A percentile compares a stretch with the other conserved stretches of the same genome.
phyloP scores from a whole-genome alignment of 2,113 vertebrate species.

The Glaucidium brasilianum region DNA sequence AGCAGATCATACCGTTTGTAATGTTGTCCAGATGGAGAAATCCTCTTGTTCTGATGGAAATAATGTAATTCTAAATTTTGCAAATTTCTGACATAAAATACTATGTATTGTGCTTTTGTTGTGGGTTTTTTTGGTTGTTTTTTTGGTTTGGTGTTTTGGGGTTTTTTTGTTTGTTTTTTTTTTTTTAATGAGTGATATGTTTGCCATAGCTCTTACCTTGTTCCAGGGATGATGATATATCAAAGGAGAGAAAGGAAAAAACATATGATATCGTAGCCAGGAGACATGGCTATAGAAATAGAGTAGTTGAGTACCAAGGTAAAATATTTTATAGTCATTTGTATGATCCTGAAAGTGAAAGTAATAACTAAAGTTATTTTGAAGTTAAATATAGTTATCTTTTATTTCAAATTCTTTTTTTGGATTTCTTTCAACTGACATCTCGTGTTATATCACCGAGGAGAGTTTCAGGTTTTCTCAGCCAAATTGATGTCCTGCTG shows the following conservation, averaged over 20 bases:
- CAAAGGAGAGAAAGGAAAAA: background rate
- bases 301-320: background rate
- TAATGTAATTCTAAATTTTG: background rate
- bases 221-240: background rate
- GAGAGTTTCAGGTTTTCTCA: background rate
- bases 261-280: background rate
- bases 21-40: background rate
- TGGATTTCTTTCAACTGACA: background rate
- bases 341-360: background rate
- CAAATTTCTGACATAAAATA: background rate
- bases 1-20: background rate
- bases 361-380: background rate
- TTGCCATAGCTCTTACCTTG: background rate
- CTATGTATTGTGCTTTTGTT: background rate
- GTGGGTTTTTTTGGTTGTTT: too few relatives aligned
- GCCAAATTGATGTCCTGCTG: background rate
- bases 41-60: background rate
- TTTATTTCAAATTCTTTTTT: background rate
- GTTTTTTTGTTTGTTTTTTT: too few relatives aligned
- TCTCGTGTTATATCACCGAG: background rate
- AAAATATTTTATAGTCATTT: background rate
- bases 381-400: background rate
- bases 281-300: background rate
- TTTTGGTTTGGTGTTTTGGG: too few relatives aligned
- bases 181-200: background rate